Conservation (phyloP, 2,888 invertebrate genomes). For the Nomada fabriciana region DNA sequence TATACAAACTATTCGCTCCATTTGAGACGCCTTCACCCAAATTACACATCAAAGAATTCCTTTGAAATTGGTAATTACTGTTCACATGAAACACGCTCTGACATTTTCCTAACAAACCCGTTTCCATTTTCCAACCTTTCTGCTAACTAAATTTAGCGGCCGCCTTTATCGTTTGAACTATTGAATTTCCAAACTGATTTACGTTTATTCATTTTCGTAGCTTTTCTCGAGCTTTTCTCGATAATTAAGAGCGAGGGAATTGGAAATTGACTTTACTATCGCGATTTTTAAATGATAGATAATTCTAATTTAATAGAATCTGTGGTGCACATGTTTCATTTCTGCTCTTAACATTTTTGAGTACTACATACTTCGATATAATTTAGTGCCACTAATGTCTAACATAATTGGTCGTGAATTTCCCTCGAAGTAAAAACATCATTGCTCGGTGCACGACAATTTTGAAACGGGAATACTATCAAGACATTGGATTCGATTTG, state of each 20-base stretch:
- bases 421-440: too few relatives aligned
- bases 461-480: conserved; percentile 22
- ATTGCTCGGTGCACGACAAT: not conserved
- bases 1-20: conserved; percentile 7
- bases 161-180: not conserved
- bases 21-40: conserved; percentile 19
- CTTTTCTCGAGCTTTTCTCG: too few relatives aligned
- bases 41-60: conserved; percentile 12
- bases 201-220: too few relatives aligned
- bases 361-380: too few relatives aligned
- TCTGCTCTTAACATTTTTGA: too few relatives aligned
- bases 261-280: not conserved
- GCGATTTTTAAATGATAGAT: not conserved
- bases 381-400: not conserved
- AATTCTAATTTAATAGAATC: too few relatives aligned
- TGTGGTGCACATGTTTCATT: too few relatives aligned
- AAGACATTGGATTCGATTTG: conserved; percentile 27
- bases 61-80: conserved; percentile 16
- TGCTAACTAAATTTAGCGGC: not conserved
- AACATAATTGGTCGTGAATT: not conserved
- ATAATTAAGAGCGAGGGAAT: too few relatives aligned
- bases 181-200: too few relatives aligned
- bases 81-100: not conserved
- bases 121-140: not conserved
- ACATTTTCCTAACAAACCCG: not conserved